Percentiles rank a stretch among this genome's conserved stretches.
These are phyloP conservation scores for Zoanthus solanderi DNA, from an alignment of 92 coral and sea anemone genomes.

Conservation along the genomic window DNA sequence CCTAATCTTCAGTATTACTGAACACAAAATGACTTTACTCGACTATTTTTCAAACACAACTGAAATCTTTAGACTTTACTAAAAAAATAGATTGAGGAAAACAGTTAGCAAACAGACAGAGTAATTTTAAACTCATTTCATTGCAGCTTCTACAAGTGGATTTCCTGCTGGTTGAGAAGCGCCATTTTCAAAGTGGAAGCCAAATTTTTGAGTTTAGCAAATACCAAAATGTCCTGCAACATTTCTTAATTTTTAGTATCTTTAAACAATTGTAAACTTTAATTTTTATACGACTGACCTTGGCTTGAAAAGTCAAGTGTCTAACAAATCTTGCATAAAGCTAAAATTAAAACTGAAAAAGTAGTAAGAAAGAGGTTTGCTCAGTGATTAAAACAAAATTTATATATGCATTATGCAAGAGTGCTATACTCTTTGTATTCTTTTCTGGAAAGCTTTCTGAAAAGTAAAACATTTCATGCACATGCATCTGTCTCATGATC, in stretches of 20 bases:
- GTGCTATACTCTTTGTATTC: too few species aligned
- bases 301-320: not conserved
- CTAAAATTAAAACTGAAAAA: too few species aligned
- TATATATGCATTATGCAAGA: not conserved
- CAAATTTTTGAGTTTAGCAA: not conserved
- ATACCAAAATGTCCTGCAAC: not conserved
- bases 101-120: not conserved
- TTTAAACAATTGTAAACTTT: not conserved
- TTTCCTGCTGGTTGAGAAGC: constrained; percentile 32
- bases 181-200: constrained; percentile 15
- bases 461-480: not conserved
- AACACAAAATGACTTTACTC: not conserved
- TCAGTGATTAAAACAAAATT: not conserved
- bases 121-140: constrained; percentile 1
- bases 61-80: not conserved
- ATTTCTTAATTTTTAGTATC: too few species aligned
- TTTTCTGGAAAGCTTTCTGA: too few species aligned
- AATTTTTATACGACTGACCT: not conserved
- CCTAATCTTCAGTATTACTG: not conserved
- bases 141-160: constrained; percentile 41
- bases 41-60: not conserved
- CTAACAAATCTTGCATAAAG: not conserved
- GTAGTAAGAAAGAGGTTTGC: not conserved
- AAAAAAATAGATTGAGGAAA: constrained; percentile 12
- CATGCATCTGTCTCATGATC: too few species aligned